These are phyloP conservation scores for Cephalopterus ornatus DNA, from an alignment of 2,113 vertebrate genomes.

Conservation along the genomic window DNA sequence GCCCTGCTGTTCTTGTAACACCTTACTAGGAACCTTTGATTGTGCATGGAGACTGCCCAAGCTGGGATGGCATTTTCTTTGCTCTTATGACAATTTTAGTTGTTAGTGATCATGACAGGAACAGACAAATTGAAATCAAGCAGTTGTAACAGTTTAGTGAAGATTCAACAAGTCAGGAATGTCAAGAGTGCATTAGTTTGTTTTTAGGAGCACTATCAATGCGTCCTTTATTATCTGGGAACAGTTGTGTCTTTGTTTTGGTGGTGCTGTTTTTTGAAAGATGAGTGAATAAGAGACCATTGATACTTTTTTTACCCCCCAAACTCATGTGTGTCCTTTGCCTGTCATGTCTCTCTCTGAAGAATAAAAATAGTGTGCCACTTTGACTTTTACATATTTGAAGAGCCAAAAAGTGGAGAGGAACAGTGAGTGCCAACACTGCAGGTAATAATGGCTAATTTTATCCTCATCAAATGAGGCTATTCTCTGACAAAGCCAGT, in stretches of 20 bases:
- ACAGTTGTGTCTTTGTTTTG: slow-evolving; percentile 33
- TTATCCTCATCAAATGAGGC: background rate
- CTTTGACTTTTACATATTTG: background rate
- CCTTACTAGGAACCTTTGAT: background rate
- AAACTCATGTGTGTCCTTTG: background rate
- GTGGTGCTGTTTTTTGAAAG: background rate
- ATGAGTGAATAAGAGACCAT: slow-evolving; percentile 2
- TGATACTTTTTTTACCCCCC: background rate
- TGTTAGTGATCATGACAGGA: background rate
- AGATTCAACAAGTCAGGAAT: background rate
- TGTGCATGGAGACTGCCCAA: background rate
- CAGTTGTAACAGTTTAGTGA: background rate
- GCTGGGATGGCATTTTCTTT: background rate
- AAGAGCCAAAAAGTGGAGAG: background rate
- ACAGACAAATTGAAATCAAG: background rate
- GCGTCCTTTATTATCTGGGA: background rate
- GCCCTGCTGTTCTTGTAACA: background rate
- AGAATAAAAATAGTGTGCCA: background rate
- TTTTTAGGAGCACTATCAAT: slow-evolving; percentile 10
- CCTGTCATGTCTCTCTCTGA: background rate
- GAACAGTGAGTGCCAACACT: background rate
- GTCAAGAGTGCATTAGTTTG: background rate
- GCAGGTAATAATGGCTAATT: background rate
- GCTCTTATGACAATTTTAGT: background rate
- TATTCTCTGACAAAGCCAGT: background rate